phyloP scores from a whole-genome alignment of 2,888 invertebrate species.

The Podabrus alpinus region DNA sequence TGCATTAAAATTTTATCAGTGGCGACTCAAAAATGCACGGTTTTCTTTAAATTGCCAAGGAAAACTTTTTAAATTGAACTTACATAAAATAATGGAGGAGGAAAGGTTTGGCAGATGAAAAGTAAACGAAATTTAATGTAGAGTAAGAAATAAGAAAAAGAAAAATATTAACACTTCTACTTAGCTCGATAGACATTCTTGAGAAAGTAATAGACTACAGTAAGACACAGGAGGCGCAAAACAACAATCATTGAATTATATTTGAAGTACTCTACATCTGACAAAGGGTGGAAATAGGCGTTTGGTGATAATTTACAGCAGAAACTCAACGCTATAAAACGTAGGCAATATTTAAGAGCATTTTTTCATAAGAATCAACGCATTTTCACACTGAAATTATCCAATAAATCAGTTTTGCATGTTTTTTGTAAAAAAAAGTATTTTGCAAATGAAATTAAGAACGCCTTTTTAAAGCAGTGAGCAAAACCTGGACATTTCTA shows the following conservation, averaged over 20 bases:
- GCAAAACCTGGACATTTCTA: too few species aligned
- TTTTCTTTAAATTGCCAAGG: neutral
- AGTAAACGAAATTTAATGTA: neutral
- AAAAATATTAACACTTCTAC: neutral
- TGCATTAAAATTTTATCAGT: neutral
- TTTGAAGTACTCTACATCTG: neutral
- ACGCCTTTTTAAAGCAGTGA: too few species aligned
- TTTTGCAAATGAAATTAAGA: neutral
- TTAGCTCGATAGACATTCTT: neutral
- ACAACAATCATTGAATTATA: neutral
- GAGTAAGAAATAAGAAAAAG: neutral
- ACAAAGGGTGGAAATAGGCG: neutral
- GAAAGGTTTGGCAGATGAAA: neutral
- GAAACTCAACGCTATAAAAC: neutral
- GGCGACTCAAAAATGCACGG: neutral
- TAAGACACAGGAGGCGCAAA: neutral
- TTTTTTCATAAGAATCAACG: neutral
- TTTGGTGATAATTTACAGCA: neutral
- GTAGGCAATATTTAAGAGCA: neutral
- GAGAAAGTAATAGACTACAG: neutral
- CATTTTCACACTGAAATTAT: neutral
- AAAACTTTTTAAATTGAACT: neutral
- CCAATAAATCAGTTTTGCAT: neutral
- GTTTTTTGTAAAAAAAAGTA: too few species aligned
- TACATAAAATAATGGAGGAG: neutral